These are phyloP conservation scores for Melanotaenia boesemani DNA, from an alignment of 2,797 vertebrate species.

Conservation along the genomic window DNA sequence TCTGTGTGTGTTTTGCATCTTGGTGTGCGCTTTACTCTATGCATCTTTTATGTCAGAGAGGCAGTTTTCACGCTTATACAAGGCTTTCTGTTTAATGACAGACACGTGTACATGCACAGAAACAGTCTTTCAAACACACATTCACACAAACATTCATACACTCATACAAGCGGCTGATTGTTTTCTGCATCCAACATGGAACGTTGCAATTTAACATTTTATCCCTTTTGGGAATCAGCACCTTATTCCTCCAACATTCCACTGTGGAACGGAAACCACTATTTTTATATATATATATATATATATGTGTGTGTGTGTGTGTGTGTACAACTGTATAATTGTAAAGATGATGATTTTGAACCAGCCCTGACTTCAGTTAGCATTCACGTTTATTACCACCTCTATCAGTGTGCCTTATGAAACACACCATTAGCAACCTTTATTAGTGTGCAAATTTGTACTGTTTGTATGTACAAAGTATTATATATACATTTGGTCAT, in stretches of 20 bases:
- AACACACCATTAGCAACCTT: not conserved
- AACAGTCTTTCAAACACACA: slow-evolving; percentile 6
- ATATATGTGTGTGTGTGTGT: too few species aligned
- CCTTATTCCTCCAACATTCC: slow-evolving; percentile 75
- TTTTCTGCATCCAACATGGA: slow-evolving; percentile 73
- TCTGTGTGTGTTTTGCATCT: slow-evolving; percentile 38
- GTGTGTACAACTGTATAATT: too few species aligned
- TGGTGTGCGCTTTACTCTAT: slow-evolving; percentile 63
- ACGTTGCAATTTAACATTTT: slow-evolving; percentile 78
- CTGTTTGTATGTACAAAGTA: not conserved
- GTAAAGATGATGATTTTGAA: not conserved
- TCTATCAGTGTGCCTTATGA: not conserved
- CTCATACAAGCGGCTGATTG: slow-evolving; percentile 72
- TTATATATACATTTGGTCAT: not conserved
- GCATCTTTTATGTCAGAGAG: slow-evolving; percentile 69
- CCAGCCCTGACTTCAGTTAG: not conserved
- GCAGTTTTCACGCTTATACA: slow-evolving; percentile 69
- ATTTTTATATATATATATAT: not conserved
- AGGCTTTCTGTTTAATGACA: slow-evolving; percentile 61
- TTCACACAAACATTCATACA: slow-evolving; percentile 41
- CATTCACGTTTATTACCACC: not conserved
- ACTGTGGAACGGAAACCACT: slow-evolving; percentile 53
- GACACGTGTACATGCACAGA: slow-evolving; percentile 20
- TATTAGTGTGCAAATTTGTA: not conserved
- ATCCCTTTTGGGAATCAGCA: slow-evolving; percentile 73